These are phyloP conservation scores for Pachymerium ferrugineum DNA, from an alignment of 2,888 invertebrate genomes.

Conservation along the genomic window DNA sequence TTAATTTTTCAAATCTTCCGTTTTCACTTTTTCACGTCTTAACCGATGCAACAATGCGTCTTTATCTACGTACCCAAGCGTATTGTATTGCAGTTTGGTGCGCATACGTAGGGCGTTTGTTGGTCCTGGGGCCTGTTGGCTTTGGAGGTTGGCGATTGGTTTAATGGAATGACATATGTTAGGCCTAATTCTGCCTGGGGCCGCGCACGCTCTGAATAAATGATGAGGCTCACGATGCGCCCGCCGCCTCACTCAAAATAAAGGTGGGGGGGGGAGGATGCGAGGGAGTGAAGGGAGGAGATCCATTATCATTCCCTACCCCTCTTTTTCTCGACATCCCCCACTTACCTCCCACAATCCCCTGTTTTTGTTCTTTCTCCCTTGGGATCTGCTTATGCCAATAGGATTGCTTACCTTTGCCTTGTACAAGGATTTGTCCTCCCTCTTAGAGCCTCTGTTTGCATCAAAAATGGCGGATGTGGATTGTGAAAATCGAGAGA, in stretches of 20 bases:
- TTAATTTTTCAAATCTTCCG: no score
- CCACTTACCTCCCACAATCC: constrained; percentile 25
- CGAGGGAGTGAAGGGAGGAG: constrained; percentile 11
- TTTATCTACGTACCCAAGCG: not conserved
- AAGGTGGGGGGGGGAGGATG: constrained; percentile 11
- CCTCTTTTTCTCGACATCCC: constrained; percentile 14
- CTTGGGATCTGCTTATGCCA: constrained; percentile 18
- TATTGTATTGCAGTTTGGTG: not conserved
- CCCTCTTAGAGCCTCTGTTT: constrained; percentile 1
- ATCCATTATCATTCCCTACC: constrained; percentile 25
- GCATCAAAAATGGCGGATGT: not conserved
- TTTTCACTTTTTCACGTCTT: no score
- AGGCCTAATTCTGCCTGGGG: constrained; percentile 27
- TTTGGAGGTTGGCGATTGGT: constrained; percentile 27
- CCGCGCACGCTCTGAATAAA: constrained; percentile 25
- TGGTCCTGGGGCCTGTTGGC: constrained; percentile 20
- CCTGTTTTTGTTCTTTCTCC: constrained; percentile 8
- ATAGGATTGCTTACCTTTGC: constrained; percentile 21
- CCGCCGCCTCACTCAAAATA: constrained; percentile 25
- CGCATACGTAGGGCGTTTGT: constrained; percentile 24
- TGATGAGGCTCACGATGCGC: constrained; percentile 17
- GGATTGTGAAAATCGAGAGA: not conserved
- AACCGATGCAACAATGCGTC: not conserved
- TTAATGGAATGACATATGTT: constrained; percentile 27
- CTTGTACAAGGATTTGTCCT: constrained; percentile 15